These are phyloP conservation scores for Peromyscus aztecus DNA, from an alignment of 2,797 vertebrate genomes.

Conservation along the genomic window DNA sequence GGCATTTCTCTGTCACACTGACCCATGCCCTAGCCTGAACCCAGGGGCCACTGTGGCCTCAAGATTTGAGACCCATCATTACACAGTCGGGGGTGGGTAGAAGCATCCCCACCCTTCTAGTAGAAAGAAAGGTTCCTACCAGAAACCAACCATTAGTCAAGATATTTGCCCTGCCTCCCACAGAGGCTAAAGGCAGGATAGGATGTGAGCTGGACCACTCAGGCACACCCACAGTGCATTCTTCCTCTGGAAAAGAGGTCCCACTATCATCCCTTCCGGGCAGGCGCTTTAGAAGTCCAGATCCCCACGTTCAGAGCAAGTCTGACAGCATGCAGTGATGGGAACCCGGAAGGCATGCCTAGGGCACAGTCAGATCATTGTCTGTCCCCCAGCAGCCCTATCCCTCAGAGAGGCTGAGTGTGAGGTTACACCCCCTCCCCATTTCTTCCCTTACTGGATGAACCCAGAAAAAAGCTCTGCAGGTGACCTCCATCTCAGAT, in stretches of 20 bases:
- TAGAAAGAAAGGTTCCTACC: accelerated
- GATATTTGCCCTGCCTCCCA: not conserved
- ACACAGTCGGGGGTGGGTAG: accelerated
- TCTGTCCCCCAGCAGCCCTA: not conserved
- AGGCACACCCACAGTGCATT: too few relatives aligned
- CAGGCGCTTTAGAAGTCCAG: not conserved
- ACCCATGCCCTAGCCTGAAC: not conserved
- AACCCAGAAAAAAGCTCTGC: not conserved
- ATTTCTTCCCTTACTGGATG: not conserved
- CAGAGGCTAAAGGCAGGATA: not conserved
- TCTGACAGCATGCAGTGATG: not conserved
- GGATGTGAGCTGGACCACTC: not conserved
- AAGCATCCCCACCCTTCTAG: too few relatives aligned
- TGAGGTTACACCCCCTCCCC: not conserved
- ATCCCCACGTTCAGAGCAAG: not conserved
- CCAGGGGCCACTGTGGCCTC: not conserved
- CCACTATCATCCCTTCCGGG: not conserved
- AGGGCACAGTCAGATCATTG: not conserved
- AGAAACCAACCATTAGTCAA: not conserved
- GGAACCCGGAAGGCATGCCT: not conserved
- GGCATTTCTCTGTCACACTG: not conserved
- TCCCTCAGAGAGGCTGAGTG: not conserved
- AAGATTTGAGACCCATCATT: not conserved
- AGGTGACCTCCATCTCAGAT: not conserved
- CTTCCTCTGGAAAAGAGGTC: not conserved